Percentiles rank a stretch among this genome's conserved stretches.
Evolutionary conservation across 1,140 invertebrate species (phyloP).

Genomic region (Neodiprion virginianus): DNA sequence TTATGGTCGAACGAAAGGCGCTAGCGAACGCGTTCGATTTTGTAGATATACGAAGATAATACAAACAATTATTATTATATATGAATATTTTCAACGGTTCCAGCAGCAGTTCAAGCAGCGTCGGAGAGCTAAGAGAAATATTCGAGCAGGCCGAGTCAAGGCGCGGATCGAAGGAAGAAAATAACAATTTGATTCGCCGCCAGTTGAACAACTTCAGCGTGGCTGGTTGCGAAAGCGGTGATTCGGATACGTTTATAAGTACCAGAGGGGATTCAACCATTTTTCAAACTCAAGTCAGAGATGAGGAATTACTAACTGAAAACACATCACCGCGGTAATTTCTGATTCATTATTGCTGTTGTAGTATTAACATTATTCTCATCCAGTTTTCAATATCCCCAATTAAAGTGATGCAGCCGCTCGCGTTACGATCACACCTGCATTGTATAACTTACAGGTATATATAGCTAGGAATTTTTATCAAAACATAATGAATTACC

Average conservation of each 20-base stretch:
- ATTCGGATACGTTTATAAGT: slow-evolving; percentile 29
- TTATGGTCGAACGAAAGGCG: no score
- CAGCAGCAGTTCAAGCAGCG: slow-evolving; percentile 45
- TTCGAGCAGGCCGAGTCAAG: slow-evolving; percentile 47
- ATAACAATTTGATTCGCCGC: slow-evolving; percentile 46
- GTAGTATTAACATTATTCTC: neutral
- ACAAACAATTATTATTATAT: slow-evolving; percentile 9
- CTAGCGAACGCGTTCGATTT: no score
- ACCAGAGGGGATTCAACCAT: slow-evolving; percentile 31
- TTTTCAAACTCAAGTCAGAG: neutral
- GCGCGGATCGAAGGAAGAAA: slow-evolving; percentile 50
- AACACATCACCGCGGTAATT: slow-evolving; percentile 33
- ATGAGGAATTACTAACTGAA: slow-evolving; percentile 22
- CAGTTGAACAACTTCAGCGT: slow-evolving; percentile 32
- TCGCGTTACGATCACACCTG: neutral
- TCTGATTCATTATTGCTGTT: slow-evolving; percentile 6
- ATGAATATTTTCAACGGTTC: slow-evolving; percentile 9
- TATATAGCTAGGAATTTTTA: no score
- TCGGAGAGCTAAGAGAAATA: slow-evolving; percentile 47
- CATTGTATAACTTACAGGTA: no score
- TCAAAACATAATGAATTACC: no score
- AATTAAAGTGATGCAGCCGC: neutral
- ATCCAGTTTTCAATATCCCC: neutral
- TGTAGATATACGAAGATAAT: neutral
- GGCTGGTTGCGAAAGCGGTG: slow-evolving; percentile 15